Evolutionary conservation across 2,888 invertebrate genomes (phyloP), one percentile per base, ranked within the genome.

Genomic region (Schrankia costaestrigalis): DNA sequence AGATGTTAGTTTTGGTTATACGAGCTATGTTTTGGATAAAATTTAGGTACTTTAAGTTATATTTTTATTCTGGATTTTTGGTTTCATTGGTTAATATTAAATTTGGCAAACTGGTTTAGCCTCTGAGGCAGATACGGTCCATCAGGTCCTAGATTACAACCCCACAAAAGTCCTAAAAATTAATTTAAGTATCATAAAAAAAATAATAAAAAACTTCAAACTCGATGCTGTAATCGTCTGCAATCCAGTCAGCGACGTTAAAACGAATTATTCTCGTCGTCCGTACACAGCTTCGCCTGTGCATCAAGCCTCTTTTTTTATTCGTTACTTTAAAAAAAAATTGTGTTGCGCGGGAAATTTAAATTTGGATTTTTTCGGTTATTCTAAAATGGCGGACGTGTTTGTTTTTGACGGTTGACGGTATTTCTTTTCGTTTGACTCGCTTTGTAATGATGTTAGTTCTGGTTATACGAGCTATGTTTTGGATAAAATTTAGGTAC

Each of bases 191-290:
- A 50, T 41, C 47, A 43, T 53, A 63, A 62, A 57, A 54, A 57
- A 61, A 58, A 64, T 46, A 63, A 52, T 67, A 61, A 62, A 69
- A 66, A 63, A 66, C 43, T 60, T 45, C 55, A 49, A n/a, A 61
- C 46, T 56, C 63, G 61, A 60, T 56, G 48, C 55, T 52, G 68
- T 73, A 74, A 75, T 71, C 67, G 68, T 47, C 60, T 55, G 59
- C 63, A 72, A 75, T 70, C 66, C 65, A 68, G 67, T 73, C 67
- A 65, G 69, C 64, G 58, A 52, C 46, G 65, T 56, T 65, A 68
- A 63, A 65, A 63, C 56, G 54, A 58, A 55, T 67, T 60, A 64
- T 55, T 52, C 46, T 32, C 39, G 51, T 45, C 41, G 44, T 38
- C 37, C 39, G 45, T 43, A 48, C 47, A 41, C 47, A 55, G 42